Base-by-base conservation (phyloP, 2,888 invertebrate genomes). In the Onchidella celtica region DNA sequence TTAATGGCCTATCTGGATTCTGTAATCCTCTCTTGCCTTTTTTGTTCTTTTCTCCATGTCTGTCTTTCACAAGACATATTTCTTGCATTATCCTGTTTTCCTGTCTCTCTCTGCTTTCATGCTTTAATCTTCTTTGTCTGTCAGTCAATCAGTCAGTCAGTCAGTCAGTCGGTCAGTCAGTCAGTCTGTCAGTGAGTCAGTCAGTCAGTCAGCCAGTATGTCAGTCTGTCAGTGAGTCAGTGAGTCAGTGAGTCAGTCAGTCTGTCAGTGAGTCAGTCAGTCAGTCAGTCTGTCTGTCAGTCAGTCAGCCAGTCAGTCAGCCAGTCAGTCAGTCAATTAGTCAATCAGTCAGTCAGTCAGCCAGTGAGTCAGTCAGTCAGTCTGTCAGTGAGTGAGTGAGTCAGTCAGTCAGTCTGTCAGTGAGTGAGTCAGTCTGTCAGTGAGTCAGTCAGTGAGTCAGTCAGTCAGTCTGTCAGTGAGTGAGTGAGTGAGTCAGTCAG, bases 401-500 rank as follows among this genome's bases (percentile, higher is more conserved):
- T 47, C 9, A 17, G 47, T 17, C n/a, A n/a, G n/a, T n/a, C n/a
- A n/a, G n/a, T n/a, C n/a, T n/a, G n/a, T n/a, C n/a, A n/a, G n/a
- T n/a, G n/a, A 47, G 17, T 47, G 47, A 47, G 47, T 47, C 47
- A 47, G 17, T 47, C 9, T 11, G 47, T 47, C 47, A 47, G 47
- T 47, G 9, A 47, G 47, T 47, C 47, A 47, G 47, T 47, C 47
- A 47, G 47, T 47, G 9, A 47, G 47, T 47, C 47, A 47, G 47
- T 47, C 47, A 47, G 47, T 47, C 47, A 47, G 47, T 47, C 36
- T 34, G 14, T n/a, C 74, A 61, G 17, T 34, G 24, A 75, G n/a
- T 34, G 36, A 34, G 36, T 11, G 63, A 75, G 61, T 61, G 63
- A 63, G 36, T 34, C 63, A 61, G 36, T 34, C 63, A 63, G 61